Percentiles rank a stretch among this genome's conserved stretches.
Evolutionary conservation across 2,113 vertebrate genomes (phyloP).

Genomic region (Trichechus manatus): DNA sequence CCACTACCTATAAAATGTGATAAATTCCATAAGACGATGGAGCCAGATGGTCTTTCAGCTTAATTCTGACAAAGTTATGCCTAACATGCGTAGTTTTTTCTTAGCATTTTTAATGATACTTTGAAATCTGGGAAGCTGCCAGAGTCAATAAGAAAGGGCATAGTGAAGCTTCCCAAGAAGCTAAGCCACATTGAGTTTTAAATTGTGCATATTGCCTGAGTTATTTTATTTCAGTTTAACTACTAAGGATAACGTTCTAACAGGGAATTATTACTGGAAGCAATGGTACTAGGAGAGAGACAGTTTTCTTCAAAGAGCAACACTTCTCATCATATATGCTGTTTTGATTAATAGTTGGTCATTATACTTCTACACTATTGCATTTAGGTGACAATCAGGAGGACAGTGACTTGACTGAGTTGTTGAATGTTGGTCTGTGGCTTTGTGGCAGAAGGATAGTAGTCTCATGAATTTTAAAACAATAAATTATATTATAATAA

Average conservation of each 20-base stretch:
- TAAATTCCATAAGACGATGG: conserved; percentile 72
- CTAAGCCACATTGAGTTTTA: conserved; percentile 67
- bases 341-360: background rate
- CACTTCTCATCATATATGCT: background rate
- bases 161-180: conserved; percentile 47
- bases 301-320: conserved; percentile 7
- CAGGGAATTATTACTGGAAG: conserved; percentile 59
- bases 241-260: conserved; percentile 36
- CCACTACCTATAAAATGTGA: conserved; percentile 69
- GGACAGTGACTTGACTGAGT: background rate
- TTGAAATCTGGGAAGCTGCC: conserved; percentile 66
- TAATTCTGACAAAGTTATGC: conserved; percentile 73
- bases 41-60: conserved; percentile 69
- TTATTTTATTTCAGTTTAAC: conserved; percentile 72
- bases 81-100: background rate
- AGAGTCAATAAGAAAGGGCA: conserved; percentile 67
- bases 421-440: background rate
- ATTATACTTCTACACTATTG: background rate
- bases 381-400: background rate
- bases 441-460: conserved; percentile 9
- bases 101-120: conserved; percentile 63
- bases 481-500: background rate
- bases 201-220: conserved; percentile 49
- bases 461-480: background rate
- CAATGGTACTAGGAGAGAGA: background rate